These are phyloP conservation scores for Leuctra nigra DNA, from an alignment of 2,888 invertebrate species.

Conservation along the genomic window DNA sequence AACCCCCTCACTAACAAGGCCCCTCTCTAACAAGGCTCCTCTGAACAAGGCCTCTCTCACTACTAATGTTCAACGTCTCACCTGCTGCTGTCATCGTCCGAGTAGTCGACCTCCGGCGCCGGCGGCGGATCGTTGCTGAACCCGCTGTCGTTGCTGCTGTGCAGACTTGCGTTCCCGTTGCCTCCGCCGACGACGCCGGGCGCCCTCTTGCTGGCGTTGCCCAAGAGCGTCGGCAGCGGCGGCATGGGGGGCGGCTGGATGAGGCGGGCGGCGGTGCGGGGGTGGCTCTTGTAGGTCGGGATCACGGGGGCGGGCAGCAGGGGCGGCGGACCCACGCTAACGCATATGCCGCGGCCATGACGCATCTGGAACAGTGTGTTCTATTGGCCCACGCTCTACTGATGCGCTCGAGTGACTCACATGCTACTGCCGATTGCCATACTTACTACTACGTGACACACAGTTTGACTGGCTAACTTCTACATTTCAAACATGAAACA, in stretches of 20 bases:
- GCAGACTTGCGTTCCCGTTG: conserved; percentile 47
- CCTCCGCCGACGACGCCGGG: conserved; percentile 21
- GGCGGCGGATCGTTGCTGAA: conserved; percentile 84
- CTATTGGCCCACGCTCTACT: too few relatives aligned
- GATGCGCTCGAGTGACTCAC: too few relatives aligned
- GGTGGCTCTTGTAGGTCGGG: conserved; percentile 42
- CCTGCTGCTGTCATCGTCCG: conserved; percentile 79
- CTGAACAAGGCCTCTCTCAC: not conserved
- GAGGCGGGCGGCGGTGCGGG: conserved; percentile 18
- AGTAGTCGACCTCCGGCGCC: conserved; percentile 83
- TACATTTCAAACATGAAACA: too few relatives aligned
- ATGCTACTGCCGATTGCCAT: too few relatives aligned
- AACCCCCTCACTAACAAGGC: too few relatives aligned
- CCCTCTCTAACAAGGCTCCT: too few relatives aligned
- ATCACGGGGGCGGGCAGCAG: conserved; percentile 65
- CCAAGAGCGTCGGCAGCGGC: conserved; percentile 24
- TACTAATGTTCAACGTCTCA: conserved; percentile 35
- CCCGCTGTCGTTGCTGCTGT: conserved; percentile 88
- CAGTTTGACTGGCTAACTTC: too few relatives aligned
- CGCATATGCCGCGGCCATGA: conserved; percentile 13
- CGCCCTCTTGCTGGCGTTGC: conserved; percentile 18
- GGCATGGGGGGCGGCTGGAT: conserved; percentile 27
- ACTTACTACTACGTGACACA: too few relatives aligned
- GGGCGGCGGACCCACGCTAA: conserved; percentile 62
- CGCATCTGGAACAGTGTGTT: too few relatives aligned